phyloP scores from a whole-genome alignment of 2,113 vertebrate species.

The Tragelaphus buxtoni region DNA sequence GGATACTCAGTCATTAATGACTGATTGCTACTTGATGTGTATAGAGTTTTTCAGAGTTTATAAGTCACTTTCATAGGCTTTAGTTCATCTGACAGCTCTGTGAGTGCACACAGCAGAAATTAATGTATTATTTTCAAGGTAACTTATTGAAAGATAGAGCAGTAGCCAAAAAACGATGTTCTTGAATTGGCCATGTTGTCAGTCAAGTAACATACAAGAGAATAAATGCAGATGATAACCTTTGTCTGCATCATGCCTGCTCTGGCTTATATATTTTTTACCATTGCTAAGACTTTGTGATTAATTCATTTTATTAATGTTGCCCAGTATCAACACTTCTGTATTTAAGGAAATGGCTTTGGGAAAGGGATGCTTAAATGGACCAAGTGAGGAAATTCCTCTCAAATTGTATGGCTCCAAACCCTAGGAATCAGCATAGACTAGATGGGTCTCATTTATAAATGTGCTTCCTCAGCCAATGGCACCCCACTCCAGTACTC shows the following conservation, averaged over 20 bases:
- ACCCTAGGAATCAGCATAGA: background rate
- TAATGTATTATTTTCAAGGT: background rate
- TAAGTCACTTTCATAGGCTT: background rate
- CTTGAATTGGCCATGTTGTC: background rate
- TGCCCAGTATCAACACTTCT: background rate
- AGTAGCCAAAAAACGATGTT: background rate
- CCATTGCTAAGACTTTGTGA: background rate
- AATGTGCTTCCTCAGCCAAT: background rate
- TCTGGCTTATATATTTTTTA: background rate
- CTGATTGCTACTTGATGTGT: background rate
- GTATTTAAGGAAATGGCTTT: background rate
- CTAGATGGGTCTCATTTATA: background rate
- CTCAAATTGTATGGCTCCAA: background rate
- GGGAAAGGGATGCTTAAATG: background rate
- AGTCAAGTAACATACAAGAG: background rate
- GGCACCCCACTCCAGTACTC: too few species aligned
- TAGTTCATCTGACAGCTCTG: background rate
- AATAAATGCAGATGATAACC: background rate
- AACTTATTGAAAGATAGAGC: background rate
- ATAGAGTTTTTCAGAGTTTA: background rate
- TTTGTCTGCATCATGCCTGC: background rate
- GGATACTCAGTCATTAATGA: background rate
- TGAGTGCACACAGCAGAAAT: background rate
- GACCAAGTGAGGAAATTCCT: background rate
- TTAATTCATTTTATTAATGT: background rate